Evolutionary conservation across 2,113 vertebrate species (phyloP), one percentile per base, ranked within the genome.

Genomic region (Oenanthe melanoleuca): DNA sequence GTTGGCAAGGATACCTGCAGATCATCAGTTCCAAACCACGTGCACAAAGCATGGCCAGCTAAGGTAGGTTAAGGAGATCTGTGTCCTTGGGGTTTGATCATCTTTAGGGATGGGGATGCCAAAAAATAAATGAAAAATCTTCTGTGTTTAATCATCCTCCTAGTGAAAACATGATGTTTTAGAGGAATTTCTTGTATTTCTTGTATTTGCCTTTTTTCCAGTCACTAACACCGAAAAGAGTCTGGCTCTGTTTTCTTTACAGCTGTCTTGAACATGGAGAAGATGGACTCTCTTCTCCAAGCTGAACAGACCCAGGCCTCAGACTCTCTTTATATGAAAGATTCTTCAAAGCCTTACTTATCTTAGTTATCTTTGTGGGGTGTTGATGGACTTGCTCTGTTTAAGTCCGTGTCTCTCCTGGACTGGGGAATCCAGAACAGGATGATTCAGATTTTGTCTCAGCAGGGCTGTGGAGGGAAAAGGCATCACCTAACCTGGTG

Each of bases 11-110:
- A 61, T 8, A 10, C 47, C 26, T 56, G 37, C 14, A 78, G 45
- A 52, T 61, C 5, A 7, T n/a, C 40, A 61, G 2, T 5, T 82
- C 19, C 28, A 45, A 29, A 3, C 9, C 14, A 25, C 0, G 1
- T 37, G 6, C 20, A 38, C 20, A 53, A 75, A 84, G 20, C 12
- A 33, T 3, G 11, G 7, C 26, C 57, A 56, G 5, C 7, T 61
- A 71, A 5, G 18, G 9, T 28, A 66, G 17, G 29, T 83, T 61
- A 29, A 21, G 4, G 6, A 78, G 15, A 13, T 19, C 38, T 64
- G 14, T 12, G 21, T 79, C 18, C 21, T 0, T 61, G 19, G 13
- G 6, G 33, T 88, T 89, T 78, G 14, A 45, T 45, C 17, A 28
- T 47, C 8, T 86, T 55, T 37, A 42, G 26, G 22, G 14, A 37